Base-by-base conservation (phyloP, 2,888 invertebrate genomes). In the Flexamia atlantica region DNA sequence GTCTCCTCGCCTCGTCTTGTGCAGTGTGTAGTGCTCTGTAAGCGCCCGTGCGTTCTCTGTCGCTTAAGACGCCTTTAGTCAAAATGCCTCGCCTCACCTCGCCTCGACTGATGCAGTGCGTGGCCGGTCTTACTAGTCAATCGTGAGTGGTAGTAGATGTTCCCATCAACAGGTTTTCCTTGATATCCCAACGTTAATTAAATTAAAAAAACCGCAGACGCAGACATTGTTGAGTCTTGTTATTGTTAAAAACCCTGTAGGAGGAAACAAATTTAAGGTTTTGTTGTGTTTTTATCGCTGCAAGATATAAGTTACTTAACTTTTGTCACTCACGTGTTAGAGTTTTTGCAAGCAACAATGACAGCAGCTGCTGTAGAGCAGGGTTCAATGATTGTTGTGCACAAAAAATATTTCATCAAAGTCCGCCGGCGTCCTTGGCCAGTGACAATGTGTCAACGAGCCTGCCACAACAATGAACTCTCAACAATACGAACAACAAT, bases 301-400 rank as follows among this genome's bases (percentile, higher is more conserved):
- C 57, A 23, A 23, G 57, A 57, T 20, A 1, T n/a, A 57, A 57
- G n/a, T 7, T 50, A 50, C 50, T 50, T 12, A 57, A 57, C 23
- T 57, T 57, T 57, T 57, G 3, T 7, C 57, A 23, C 23, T 57
- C 20, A 5, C 17, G 4, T 12, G 17, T 20, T 57, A 12, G 3
- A 23, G 23, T 57, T 57, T 57, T 57, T 57, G 20, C 57, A 57
- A 50, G 3, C 12, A 57, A 1, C 23, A 9, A 20, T 12, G 23
- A 23, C 4, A 7, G 23, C 23, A 5, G 9, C 4, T 17, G 12
- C 10, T 17, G 46, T 12, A 46, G n/a, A 12, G n/a, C 12, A 2
- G 57, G n/a, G 57, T 57, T 57, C 57, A 57, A 57, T 57, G 57
- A 57, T 23, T 57, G 20, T 12, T n/a, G 57, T 17, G 20, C 10